Conservation (phyloP, 2,113 vertebrate species). For the Pelobates fuscus region DNA sequence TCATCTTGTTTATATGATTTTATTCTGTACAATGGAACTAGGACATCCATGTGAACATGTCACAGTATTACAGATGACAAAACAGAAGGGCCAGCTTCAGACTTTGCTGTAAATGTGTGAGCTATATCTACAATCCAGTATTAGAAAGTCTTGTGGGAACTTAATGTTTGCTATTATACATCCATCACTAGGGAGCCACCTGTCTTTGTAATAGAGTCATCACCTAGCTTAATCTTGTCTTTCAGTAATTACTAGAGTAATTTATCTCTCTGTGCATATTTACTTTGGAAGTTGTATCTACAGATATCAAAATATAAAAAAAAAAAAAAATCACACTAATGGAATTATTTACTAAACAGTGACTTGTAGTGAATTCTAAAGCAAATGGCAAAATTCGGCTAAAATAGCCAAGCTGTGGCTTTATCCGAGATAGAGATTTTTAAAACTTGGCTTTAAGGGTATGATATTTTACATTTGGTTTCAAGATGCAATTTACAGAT, state of each 20-base stretch:
- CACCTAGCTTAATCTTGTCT: conserved; percentile 44
- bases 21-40: too few relatives aligned
- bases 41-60: too few relatives aligned
- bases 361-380: too few relatives aligned
- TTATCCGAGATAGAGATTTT: too few relatives aligned
- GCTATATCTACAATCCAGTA: conserved; percentile 16
- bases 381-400: too few relatives aligned
- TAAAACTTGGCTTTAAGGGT: too few relatives aligned
- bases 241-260: conserved; percentile 42
- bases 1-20: too few relatives aligned
- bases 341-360: too few relatives aligned
- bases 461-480: conserved; percentile 6
- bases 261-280: conserved; percentile 40
- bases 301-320: conserved; percentile 5
- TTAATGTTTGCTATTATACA: conserved; percentile 34
- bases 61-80: too few relatives aligned
- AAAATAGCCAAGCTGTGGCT: too few relatives aligned
- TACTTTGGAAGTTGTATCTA: conserved; percentile 14
- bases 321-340: too few relatives aligned
- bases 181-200: conserved; percentile 43
- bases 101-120: conserved; percentile 34
- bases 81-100: conserved; percentile 16
- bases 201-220: conserved; percentile 44
- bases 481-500: too few relatives aligned
- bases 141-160: conserved; percentile 40